Conservation (phyloP, 2,113 vertebrate species). For the Heterochromis multidens region DNA sequence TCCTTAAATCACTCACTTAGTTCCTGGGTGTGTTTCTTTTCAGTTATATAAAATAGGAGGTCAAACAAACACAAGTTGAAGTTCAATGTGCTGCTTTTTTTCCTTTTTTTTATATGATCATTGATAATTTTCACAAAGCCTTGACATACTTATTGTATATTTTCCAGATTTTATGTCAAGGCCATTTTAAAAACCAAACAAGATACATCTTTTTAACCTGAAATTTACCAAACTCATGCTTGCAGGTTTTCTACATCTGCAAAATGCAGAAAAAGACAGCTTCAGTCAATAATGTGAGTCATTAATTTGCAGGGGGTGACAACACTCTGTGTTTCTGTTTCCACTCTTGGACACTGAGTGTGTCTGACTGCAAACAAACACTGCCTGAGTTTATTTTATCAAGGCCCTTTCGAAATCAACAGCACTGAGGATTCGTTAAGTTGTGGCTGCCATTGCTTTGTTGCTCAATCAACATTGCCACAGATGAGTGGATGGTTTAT, state of each 20-base stretch:
- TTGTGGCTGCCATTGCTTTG: constrained; percentile 17
- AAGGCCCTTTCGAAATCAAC: constrained; percentile 3
- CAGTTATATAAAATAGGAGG: not conserved
- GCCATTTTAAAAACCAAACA: not conserved
- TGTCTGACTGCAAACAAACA: constrained; percentile 50
- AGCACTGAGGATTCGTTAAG: not conserved
- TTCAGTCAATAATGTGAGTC: not conserved
- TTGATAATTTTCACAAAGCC: not conserved
- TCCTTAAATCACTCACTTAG: constrained; percentile 33
- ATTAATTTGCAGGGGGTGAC: not conserved
- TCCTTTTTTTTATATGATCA: not conserved
- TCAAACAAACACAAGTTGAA: constrained; percentile 9
- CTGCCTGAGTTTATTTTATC: constrained; percentile 37
- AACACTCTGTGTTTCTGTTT: not conserved
- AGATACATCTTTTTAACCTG: not conserved
- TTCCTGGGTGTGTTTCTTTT: constrained; percentile 25
- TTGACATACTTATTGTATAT: not conserved
- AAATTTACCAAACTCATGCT: not conserved
- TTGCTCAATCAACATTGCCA: constrained; percentile 5
- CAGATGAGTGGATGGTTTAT: not conserved
- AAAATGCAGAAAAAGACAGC: not conserved
- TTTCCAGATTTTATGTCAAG: not conserved
- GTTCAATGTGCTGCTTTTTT: not conserved
- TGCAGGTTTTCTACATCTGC: not conserved
- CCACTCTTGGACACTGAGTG: not conserved